Evolutionary conservation across 2,113 vertebrate genomes (phyloP).

Genomic region (Numida meleagris): DNA sequence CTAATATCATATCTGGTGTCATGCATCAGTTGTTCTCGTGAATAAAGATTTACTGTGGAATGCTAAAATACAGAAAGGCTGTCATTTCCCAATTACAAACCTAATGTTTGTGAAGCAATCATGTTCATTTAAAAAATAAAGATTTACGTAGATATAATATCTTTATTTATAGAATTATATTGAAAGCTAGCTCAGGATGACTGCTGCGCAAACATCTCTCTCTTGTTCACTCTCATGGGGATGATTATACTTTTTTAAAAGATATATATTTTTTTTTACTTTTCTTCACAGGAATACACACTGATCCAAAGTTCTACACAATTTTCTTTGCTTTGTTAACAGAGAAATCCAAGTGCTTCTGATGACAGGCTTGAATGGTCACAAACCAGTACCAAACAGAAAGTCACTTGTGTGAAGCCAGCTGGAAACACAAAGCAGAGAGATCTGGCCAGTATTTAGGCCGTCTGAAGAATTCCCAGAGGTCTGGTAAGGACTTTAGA

Average conservation of each 20-base stretch:
- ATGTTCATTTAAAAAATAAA: slow-evolving; percentile 62
- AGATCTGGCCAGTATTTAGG: not conserved
- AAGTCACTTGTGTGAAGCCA: not conserved
- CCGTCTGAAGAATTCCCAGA: not conserved
- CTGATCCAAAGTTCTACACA: not conserved
- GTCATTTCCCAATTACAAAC: slow-evolving; percentile 65
- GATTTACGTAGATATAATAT: slow-evolving; percentile 60
- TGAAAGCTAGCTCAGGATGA: slow-evolving; percentile 49
- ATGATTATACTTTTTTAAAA: not conserved
- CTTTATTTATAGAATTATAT: slow-evolving; percentile 66
- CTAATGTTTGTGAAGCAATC: slow-evolving; percentile 56
- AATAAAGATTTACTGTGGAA: slow-evolving; percentile 57
- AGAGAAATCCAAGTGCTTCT: not conserved
- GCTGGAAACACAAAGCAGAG: not conserved
- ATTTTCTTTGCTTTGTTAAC: not conserved
- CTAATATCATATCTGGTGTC: slow-evolving; percentile 43
- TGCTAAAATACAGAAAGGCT: slow-evolving; percentile 46
- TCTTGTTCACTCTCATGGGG: not conserved
- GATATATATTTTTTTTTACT: not conserved
- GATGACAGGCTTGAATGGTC: not conserved
- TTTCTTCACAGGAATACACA: not conserved
- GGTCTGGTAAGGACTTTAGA: not conserved
- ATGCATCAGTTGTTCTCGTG: slow-evolving; percentile 52
- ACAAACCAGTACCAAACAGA: not conserved
- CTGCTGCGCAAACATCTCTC: not conserved